Conservation (phyloP, 2,888 invertebrate genomes). For the Dasypogon diadema region DNA sequence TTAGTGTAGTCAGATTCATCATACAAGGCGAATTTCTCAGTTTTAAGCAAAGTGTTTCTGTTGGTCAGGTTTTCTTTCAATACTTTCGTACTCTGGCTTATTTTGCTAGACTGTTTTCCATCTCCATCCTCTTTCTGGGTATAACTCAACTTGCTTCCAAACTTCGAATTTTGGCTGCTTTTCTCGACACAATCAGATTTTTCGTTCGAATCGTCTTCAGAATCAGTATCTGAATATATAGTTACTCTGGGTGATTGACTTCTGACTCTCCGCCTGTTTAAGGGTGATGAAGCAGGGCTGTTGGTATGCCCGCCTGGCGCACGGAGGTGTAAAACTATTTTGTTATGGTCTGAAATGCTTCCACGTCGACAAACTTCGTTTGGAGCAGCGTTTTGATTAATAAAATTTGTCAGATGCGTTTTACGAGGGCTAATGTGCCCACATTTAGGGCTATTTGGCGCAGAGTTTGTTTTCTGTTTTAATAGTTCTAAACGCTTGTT, state of each 20-base stretch:
- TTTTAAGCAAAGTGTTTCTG: slow-evolving; percentile 43
- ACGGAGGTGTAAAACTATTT: slow-evolving; percentile 53
- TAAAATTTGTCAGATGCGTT: slow-evolving; percentile 80
- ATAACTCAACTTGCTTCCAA: slow-evolving; percentile 39
- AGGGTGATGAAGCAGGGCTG: slow-evolving; percentile 58
- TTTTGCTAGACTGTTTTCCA: background rate
- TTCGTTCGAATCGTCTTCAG: slow-evolving; percentile 59
- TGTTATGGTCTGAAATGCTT: background rate
- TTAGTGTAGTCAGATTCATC: slow-evolving; percentile 61
- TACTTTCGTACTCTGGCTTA: slow-evolving; percentile 30
- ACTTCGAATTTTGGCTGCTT: background rate
- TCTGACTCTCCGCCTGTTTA: slow-evolving; percentile 58
- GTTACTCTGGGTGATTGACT: slow-evolving; percentile 59
- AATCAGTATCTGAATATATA: slow-evolving; percentile 61
- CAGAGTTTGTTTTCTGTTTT: slow-evolving; percentile 65
- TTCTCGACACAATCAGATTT: background rate
- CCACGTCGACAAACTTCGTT: background rate
- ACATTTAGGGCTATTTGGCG: slow-evolving; percentile 68
- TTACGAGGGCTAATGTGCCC: slow-evolving; percentile 77
- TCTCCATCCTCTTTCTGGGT: background rate
- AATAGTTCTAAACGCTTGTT: slow-evolving; percentile 67
- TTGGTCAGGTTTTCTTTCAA: slow-evolving; percentile 51
- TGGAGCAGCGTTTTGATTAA: slow-evolving; percentile 71
- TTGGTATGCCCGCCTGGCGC: background rate
- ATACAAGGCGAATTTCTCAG: slow-evolving; percentile 55